Base-by-base conservation (phyloP, 1,140 invertebrate species). In the Mya arenaria region DNA sequence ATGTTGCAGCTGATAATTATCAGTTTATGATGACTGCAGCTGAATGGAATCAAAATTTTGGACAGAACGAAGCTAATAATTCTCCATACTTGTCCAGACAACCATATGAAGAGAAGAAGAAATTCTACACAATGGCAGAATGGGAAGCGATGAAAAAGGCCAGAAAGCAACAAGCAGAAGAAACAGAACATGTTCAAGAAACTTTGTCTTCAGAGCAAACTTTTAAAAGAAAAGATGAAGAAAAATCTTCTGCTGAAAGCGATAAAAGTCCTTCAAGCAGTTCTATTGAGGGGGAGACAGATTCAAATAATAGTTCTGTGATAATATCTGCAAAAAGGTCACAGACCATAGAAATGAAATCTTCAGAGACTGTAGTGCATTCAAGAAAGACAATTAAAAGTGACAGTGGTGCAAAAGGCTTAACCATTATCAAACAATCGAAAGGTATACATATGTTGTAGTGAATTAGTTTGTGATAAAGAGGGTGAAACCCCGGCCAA, bases 91-190 rank as follows among this genome's bases (percentile, higher is more conserved):
- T 85, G n/a, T 28, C 52, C 36, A 83, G 82, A 78, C 85, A 85
- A 17, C 90, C 89, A 10, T 91, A 91, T 81, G 84, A 89, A 60
- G 89, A 90, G 71, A 87, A 83, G 60, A 91, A 90, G 72, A 90
- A 90, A 75, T 87, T 91, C 58, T 91, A 85, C 74, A 91, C 89
- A 1, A 91, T 91, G 90, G 84, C 87, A 23, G 90, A 91, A 83
- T 90, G 89, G 89, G 90, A 91, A 81, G 90, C 84, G 19, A 88
- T 90, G 89, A 90, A 90, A 25, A 69, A 84, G 32, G 28, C 74
- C 13, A 66, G 37, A 73, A 63, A 32, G 23, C 44, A 37, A 41
- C 17, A 71, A 36, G 25, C 37, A n/a, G 48, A 72, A 15, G 39
- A 71, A n/a, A 39, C 69, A 19, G 63, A 77, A 23, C 48, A 23